Percentiles rank a stretch among this genome's conserved stretches.
phyloP scores from a whole-genome alignment of 2,797 vertebrate species.

The Gymnoscopelus braueri region DNA sequence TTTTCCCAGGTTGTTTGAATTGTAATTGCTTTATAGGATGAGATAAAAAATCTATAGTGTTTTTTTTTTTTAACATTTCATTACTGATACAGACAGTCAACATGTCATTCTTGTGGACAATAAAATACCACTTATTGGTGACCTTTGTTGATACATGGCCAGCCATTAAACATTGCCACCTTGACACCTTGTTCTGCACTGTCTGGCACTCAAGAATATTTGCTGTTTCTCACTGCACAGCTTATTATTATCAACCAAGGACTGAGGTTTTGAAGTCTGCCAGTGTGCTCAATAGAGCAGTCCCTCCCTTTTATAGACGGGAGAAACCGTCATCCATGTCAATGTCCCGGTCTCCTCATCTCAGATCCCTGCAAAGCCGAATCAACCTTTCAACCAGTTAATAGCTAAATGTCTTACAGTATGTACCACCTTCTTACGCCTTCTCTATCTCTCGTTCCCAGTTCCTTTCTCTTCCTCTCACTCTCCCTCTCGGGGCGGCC shows the following conservation, averaged over 20 bases:
- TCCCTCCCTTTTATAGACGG: background rate
- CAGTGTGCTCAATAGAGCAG: background rate
- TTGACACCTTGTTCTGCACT: no score
- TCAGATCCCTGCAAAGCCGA: background rate
- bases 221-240: background rate
- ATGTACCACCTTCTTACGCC: background rate
- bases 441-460: constrained; percentile 8
- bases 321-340: background rate
- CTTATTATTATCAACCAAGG: background rate
- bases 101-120: no score
- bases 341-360: background rate
- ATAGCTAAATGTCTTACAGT: no score
- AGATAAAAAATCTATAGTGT: no score
- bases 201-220: no score
- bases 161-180: no score
- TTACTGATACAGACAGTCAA: no score
- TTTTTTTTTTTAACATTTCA: no score
- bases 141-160: no score
- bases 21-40: no score
- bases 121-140: no score
- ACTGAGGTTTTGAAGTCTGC: background rate
- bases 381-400: constrained; percentile 23
- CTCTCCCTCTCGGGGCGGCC: background rate
- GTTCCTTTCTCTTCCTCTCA: background rate
- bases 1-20: no score